phyloP scores from a whole-genome alignment of 2,797 vertebrate species.

The Xiphorhynchus erythropygius region DNA sequence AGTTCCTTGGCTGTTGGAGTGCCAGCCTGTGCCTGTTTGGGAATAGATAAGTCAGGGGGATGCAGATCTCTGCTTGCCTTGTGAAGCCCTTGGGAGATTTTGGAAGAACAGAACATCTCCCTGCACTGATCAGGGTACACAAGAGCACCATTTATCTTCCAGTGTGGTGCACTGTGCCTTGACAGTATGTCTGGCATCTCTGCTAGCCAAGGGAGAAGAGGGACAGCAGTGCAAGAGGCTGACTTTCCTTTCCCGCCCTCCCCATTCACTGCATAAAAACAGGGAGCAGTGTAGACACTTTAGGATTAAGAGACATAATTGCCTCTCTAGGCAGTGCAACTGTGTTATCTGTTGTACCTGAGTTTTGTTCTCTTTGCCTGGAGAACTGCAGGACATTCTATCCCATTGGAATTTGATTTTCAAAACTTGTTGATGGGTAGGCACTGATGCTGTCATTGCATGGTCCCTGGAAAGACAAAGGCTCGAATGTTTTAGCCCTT shows the following conservation, averaged over 20 bases:
- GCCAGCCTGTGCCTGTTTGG: background rate
- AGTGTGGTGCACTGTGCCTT: background rate
- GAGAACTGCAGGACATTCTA: accelerated
- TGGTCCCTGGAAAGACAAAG: background rate
- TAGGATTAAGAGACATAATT: background rate
- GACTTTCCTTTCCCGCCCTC: background rate
- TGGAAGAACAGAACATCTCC: background rate
- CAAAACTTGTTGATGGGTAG: background rate
- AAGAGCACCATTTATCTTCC: background rate
- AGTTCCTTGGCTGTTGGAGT: background rate
- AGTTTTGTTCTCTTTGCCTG: background rate
- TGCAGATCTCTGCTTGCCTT: background rate
- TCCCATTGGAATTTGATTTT: background rate
- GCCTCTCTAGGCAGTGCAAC: background rate
- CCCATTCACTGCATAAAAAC: background rate
- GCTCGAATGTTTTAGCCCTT: accelerated
- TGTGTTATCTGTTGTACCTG: background rate
- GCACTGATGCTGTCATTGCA: background rate
- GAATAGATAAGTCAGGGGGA: background rate
- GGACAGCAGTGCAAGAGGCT: too few species aligned
- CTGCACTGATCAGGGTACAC: background rate
- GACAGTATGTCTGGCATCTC: background rate
- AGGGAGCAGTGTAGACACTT: background rate
- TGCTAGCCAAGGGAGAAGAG: background rate
- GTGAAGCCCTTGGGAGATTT: background rate